Evolutionary conservation across 1,140 invertebrate genomes (phyloP), one percentile per base, ranked within the genome.

Genomic region (Pseudomyrmex pallidus): DNA sequence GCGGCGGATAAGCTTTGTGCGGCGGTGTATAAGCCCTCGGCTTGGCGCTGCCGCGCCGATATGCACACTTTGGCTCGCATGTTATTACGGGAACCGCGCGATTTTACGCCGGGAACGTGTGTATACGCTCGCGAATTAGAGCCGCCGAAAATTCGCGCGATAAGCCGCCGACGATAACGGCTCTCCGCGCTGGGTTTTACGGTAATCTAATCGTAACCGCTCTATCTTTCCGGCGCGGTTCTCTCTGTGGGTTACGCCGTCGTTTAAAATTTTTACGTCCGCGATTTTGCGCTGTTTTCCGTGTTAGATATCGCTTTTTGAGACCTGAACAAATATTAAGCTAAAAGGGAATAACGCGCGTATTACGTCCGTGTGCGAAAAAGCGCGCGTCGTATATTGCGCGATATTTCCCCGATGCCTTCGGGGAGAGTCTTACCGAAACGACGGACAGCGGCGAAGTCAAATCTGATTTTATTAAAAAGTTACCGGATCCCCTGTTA

Each of bases 181-280:
- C 35, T 5, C 35, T 5, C 35, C 35, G 35, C 35, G 5, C 35
- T 3, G 35, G 5, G 5, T 35, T 35, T 70, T 59, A 70, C 76
- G 76, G n/a, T 72, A 61, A 80, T 80, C 76, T 80, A 80, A 80
- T 80, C 76, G 76, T 50, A 61, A 72, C 52, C 64, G 63, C 15
- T 64, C 52, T 78, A 59, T 61, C 56, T 72, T 35, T 7, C 66
- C 56, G 54, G 54, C 66, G 46, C 54, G 66, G 66, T 70, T 80
- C 70, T 63, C 48, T 12, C 56, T 52, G 22, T 9, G 4, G 12
- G 13, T 50, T 77, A 70, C 56, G 57, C 8, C 46, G 59, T 48
- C 72, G 80, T 82, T 74, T 35, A 5, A 66, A 59, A 72, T 72
- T 80, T 80, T 80, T 80, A 80, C 15, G 44, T 8, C 48, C 22